phyloP scores from a whole-genome alignment of 2,113 vertebrate genomes.

The Bombycilla garrulus region DNA sequence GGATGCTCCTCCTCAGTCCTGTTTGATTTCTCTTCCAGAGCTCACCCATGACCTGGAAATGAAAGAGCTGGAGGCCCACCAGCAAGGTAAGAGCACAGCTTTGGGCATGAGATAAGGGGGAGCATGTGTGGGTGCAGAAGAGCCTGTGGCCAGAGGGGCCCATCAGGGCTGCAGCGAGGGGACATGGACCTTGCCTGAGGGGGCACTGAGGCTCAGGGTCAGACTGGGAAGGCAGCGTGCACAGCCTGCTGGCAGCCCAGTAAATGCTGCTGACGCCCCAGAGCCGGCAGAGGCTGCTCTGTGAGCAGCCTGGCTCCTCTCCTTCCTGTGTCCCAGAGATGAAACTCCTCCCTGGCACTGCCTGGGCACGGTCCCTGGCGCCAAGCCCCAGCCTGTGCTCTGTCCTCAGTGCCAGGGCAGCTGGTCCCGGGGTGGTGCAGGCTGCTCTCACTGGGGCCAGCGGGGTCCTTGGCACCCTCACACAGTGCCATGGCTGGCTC shows the following conservation, averaged over 20 bases:
- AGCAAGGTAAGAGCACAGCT: slow-evolving; percentile 73
- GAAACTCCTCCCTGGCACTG: neutral
- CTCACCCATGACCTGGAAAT: slow-evolving; percentile 78
- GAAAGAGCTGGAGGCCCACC: slow-evolving; percentile 71
- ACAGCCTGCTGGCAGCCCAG: neutral
- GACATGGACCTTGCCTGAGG: neutral
- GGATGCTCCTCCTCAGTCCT: neutral
- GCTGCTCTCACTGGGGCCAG: neutral
- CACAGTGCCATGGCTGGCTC: too few relatives aligned
- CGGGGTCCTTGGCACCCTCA: accelerated
- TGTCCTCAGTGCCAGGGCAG: neutral
- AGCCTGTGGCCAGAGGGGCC: accelerated
- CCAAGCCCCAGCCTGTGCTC: neutral
- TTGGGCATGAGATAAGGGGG: neutral
- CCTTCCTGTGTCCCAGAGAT: too few relatives aligned
- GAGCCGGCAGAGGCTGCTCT: neutral
- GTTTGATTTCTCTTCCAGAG: slow-evolving; percentile 60
- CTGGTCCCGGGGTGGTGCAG: accelerated
- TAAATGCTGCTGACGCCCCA: neutral
- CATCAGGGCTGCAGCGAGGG: neutral
- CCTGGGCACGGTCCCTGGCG: neutral
- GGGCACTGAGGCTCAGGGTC: neutral
- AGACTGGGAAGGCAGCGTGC: neutral
- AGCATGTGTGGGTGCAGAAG: accelerated
- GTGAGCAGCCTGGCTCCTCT: neutral